A percentile compares a stretch with the other conserved stretches of the same genome.
These are phyloP conservation scores for Parazoanthus atlanticus DNA, from an alignment of 92 coral and sea anemone species.

Conservation along the genomic window DNA sequence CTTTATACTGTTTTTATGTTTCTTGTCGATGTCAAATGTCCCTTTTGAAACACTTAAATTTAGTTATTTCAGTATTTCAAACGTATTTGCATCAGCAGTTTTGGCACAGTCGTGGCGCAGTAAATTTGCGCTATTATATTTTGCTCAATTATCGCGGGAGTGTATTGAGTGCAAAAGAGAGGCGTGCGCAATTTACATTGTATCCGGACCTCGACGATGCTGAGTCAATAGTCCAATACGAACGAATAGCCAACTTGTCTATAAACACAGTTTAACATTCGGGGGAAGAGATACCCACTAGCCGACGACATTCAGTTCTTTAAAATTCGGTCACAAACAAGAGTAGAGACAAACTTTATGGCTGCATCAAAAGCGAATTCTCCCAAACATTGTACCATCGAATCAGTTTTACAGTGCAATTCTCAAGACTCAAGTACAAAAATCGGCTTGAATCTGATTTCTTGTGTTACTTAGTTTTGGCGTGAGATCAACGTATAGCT, in stretches of 20 bases:
- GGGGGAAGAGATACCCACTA: neutral
- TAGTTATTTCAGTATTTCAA: neutral
- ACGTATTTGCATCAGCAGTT: neutral
- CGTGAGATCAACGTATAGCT: neutral
- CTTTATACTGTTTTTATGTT: neutral
- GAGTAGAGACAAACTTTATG: neutral
- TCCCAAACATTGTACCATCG: neutral
- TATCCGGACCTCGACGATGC: neutral
- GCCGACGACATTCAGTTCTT: too few relatives aligned
- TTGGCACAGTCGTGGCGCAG: neutral
- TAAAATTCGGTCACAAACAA: too few relatives aligned
- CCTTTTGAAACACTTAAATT: neutral
- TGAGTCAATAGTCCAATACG: neutral
- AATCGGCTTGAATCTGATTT: neutral
- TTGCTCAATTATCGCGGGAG: neutral
- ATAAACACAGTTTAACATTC: too few relatives aligned
- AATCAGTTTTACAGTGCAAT: neutral
- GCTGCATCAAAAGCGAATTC: neutral
- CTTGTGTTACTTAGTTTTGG: neutral
- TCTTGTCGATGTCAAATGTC: neutral
- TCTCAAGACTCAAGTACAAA: neutral
- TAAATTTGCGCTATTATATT: neutral
- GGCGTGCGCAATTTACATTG: neutral
- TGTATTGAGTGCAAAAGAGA: neutral
- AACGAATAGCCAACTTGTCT: neutral